Percentiles rank a stretch among this genome's conserved stretches.
Conservation (phyloP, 2,888 invertebrate genomes). For the Rhorus exstirpatorius region DNA sequence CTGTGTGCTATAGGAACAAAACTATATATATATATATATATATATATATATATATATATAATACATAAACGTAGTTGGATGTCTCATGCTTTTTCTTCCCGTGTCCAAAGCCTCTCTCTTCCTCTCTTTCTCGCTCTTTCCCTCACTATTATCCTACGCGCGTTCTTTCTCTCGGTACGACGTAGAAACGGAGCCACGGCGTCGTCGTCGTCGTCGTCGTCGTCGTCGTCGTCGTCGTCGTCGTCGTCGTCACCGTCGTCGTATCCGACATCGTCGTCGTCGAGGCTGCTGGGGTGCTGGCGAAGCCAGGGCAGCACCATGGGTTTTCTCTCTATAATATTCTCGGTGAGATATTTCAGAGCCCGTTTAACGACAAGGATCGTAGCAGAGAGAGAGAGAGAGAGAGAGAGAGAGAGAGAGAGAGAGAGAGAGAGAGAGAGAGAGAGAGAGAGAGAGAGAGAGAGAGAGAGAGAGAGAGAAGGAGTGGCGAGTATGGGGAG, state of each 20-base stretch:
- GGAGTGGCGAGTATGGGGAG: slow-evolving; percentile 49
- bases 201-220: neutral
- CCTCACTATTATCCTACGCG: slow-evolving; percentile 36
- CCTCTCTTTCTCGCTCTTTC: slow-evolving; percentile 27
- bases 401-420: slow-evolving; percentile 42
- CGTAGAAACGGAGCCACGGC: slow-evolving; percentile 53
- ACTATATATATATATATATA: neutral
- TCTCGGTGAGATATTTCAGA: slow-evolving; percentile 83
- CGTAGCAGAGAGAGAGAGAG: slow-evolving; percentile 46
- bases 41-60: neutral
- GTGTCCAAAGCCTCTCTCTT: slow-evolving; percentile 36
- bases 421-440: slow-evolving; percentile 24
- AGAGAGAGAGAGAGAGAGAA: slow-evolving; percentile 55
- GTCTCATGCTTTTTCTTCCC: slow-evolving; percentile 54
- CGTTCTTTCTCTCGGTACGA: slow-evolving; percentile 54
- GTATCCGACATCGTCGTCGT: slow-evolving; percentile 56
- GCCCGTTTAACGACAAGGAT: slow-evolving; percentile 74
- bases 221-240: slow-evolving; percentile 47
- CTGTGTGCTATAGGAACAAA: slow-evolving; percentile 23
- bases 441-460: slow-evolving; percentile 52
- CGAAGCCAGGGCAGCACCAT: slow-evolving; percentile 74
- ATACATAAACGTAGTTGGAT: slow-evolving; percentile 22
- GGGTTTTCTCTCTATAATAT: slow-evolving; percentile 81
- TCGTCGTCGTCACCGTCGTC: slow-evolving; percentile 34
- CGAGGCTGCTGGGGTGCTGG: slow-evolving; percentile 60